Percentiles rank a stretch among this genome's conserved stretches.
Evolutionary conservation across 2,888 invertebrate genomes (phyloP).

Genomic region (Diploptera punctata): DNA sequence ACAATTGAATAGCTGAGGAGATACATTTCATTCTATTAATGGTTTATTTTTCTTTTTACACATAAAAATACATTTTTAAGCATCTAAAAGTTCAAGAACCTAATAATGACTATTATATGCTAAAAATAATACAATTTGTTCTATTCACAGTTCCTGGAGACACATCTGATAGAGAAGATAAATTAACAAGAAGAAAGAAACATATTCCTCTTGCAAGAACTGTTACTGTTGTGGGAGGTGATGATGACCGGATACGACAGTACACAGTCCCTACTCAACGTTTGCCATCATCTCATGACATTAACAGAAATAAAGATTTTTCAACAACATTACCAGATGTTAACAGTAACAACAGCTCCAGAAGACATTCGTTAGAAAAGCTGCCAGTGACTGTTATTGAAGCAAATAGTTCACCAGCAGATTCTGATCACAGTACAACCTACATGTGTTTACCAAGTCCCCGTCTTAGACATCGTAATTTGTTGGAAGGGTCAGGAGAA

Average conservation of each 20-base stretch:
- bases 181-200: constrained; percentile 39
- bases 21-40: no score
- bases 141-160: not conserved
- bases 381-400: not conserved
- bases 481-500: constrained; percentile 38
- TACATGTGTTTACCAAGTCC: constrained; percentile 33
- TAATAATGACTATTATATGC: no score
- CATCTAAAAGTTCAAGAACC: no score
- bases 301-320: not conserved
- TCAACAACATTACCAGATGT: constrained; percentile 25
- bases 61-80: no score
- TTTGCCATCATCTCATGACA: not conserved
- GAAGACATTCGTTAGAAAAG: constrained; percentile 23
- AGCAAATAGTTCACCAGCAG: not conserved
- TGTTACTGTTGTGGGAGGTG: constrained; percentile 37
- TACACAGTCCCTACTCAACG: constrained; percentile 42
- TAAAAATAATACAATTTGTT: no score
- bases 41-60: no score
- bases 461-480: not conserved
- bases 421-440: constrained; percentile 31
- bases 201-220: constrained; percentile 7
- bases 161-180: constrained; percentile 25
- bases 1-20: no score
- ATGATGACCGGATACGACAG: constrained; percentile 43
- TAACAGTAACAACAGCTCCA: not conserved